Evolutionary conservation across 2,113 vertebrate species (phyloP), one percentile per base, ranked within the genome.

Genomic region (Scomber colias): DNA sequence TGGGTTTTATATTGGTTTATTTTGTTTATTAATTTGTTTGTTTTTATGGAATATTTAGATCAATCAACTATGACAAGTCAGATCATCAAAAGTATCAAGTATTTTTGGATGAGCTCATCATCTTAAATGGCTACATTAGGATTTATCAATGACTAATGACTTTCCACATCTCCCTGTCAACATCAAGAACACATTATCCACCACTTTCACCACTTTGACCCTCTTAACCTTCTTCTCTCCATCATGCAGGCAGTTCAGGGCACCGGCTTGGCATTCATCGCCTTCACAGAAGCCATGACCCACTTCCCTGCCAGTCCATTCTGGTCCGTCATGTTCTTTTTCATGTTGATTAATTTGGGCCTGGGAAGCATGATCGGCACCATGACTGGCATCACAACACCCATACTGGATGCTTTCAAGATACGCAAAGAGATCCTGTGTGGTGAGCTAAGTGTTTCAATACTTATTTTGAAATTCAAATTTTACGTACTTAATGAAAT

Each of bases 241-340:
- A 0, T 84, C 76, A 35, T 77, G 11, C 92, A 99, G 98, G 96
- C 98, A 0, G 98, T 99, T 83, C 98, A 99, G 91, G 98, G 98
- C 46, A 99, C 98, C 1, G 98, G 98, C 62, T 89, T 99, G 93
- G 98, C 98, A n/a, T 99, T 99, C 89, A 99, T 99, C 0, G 97
- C 98, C 83, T 99, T 99, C 95, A 99, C 98, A 0, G 98, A 99
- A 92, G 98, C 98, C 89, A 99, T 99, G 97, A 99, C 98, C 0
- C 98, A 99, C 86, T 99, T 99, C 81, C 98, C 98, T 0, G 97
- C 93, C 54, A 99, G 97, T 2, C 98, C 98, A 0, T 97, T 98
- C 90, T 99, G 98, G 98, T 99, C 98, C 0, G 97, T 99, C 89
- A 97, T 99, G 97, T 99, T 99, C 95, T 99, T 99, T 96, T 93